These are phyloP conservation scores for Ailuropoda melanoleuca DNA, from an alignment of 2,113 vertebrate genomes.

Conservation along the genomic window DNA sequence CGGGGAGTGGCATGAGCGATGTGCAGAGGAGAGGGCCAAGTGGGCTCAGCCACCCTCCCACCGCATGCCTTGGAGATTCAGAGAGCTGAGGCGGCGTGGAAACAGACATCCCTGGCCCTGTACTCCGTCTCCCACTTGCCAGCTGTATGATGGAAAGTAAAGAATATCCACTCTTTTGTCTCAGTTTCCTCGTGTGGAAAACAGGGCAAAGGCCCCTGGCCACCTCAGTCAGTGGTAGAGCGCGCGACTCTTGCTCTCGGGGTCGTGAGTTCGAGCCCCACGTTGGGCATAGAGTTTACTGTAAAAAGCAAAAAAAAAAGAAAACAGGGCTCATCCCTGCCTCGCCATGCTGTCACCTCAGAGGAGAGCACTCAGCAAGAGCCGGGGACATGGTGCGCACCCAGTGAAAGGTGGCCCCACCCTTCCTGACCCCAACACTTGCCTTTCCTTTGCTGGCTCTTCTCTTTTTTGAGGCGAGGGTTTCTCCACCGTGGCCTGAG, in stretches of 20 bases:
- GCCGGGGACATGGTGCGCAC: background rate
- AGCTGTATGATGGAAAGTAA: background rate
- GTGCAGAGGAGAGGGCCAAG: background rate
- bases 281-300: background rate
- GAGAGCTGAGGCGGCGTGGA: background rate
- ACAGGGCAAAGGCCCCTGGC: background rate
- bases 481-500: background rate
- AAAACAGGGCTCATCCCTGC: background rate
- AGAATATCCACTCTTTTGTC: background rate
- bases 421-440: background rate
- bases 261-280: background rate
- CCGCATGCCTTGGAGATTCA: background rate
- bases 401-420: background rate
- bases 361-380: background rate
- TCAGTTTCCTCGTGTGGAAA: background rate
- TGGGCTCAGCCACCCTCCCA: background rate
- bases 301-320: background rate
- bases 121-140: background rate
- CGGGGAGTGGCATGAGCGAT: background rate
- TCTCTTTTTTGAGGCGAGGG: background rate
- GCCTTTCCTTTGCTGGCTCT: background rate
- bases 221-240: background rate
- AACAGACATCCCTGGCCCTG: background rate
- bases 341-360: background rate
- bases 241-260: background rate